Conservation (phyloP, 2,113 vertebrate genomes). For the Malurus cyaneus region DNA sequence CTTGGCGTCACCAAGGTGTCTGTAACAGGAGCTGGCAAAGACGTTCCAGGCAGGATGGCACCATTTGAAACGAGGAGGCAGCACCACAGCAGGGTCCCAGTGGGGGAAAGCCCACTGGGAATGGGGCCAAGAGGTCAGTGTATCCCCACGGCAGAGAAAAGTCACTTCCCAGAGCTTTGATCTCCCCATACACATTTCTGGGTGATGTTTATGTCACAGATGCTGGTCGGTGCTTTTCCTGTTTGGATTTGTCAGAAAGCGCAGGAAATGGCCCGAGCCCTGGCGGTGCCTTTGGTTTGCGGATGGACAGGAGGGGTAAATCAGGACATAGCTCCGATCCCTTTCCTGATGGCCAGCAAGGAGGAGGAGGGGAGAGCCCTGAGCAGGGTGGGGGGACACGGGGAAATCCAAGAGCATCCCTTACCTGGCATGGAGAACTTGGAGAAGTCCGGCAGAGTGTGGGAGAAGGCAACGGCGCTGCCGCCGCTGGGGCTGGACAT, state of each 20-base stretch:
- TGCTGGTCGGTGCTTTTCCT: conserved; percentile 58
- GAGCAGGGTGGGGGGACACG: accelerated
- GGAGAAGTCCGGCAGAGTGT: conserved; percentile 94
- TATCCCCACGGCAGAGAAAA: conserved; percentile 21
- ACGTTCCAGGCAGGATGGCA: accelerated
- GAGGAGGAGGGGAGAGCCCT: not conserved
- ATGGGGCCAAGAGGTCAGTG: not conserved
- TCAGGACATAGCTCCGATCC: not conserved
- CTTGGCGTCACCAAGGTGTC: conserved; percentile 38
- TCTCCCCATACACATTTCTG: not conserved
- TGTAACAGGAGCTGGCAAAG: not conserved
- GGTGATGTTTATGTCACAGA: conserved; percentile 2
- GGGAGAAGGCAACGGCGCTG: conserved; percentile 83
- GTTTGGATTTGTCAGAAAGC: conserved; percentile 62
- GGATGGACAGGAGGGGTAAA: not conserved
- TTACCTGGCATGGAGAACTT: conserved; percentile 92
- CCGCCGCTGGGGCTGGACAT: conserved; percentile 77
- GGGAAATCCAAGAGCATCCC: not conserved
- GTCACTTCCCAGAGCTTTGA: not conserved
- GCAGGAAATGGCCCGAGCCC: not conserved
- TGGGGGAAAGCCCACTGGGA: not conserved
- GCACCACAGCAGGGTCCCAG: accelerated
- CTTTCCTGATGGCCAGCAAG: accelerated
- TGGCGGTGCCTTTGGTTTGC: not conserved
- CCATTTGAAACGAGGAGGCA: not conserved